These are phyloP conservation scores for Dolichopus griseipennis DNA, from an alignment of 2,888 invertebrate species.

Conservation along the genomic window DNA sequence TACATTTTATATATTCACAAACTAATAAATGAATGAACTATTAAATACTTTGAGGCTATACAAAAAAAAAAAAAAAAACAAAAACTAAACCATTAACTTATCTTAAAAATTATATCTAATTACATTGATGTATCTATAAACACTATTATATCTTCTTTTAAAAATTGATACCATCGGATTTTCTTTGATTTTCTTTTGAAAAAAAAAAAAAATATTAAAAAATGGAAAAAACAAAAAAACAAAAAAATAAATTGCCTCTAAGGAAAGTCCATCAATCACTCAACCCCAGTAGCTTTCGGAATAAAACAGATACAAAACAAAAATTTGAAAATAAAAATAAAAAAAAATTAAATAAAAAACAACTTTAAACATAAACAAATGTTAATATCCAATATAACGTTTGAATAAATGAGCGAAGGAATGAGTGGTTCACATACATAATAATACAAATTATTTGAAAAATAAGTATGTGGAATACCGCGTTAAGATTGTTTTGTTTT, in stretches of 20 bases:
- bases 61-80: background rate
- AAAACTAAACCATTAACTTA: slow-evolving; percentile 1
- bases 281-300: background rate
- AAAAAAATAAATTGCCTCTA: slow-evolving; percentile 4
- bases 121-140: background rate
- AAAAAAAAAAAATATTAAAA: background rate
- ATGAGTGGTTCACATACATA: background rate
- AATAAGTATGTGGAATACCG: background rate
- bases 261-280: slow-evolving; percentile 14
- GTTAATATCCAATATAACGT: background rate
- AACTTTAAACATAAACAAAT: slow-evolving; percentile 16
- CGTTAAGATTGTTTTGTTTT: background rate
- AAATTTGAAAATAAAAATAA: slow-evolving; percentile 4
- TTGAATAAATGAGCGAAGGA: background rate
- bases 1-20: background rate
- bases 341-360: slow-evolving; percentile 14
- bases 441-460: background rate
- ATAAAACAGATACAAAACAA: background rate
- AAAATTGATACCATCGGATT: background rate
- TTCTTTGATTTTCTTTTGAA: background rate
- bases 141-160: background rate
- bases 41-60: background rate
- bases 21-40: background rate
- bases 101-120: background rate
- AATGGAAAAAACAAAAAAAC: no score